Conservation (phyloP, 1,140 invertebrate species). For the Stegodyphus mimosarum region DNA sequence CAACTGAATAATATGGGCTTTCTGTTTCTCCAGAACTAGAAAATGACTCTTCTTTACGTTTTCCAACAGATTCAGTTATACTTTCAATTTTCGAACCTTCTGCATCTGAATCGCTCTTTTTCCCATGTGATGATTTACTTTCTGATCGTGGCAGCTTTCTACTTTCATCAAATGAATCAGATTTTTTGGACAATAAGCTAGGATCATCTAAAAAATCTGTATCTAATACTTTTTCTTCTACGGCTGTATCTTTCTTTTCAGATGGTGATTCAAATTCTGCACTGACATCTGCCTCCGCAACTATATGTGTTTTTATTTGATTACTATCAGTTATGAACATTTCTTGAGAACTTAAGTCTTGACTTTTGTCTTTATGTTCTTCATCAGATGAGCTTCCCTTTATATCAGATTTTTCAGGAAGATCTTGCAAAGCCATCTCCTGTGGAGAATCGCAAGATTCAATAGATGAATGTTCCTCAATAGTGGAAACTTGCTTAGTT, state of each 20-base stretch:
- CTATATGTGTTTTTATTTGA: neutral
- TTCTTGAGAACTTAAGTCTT: neutral
- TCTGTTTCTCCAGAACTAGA: slow-evolving; percentile 83
- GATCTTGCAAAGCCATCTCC: slow-evolving; percentile 33
- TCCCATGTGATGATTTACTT: slow-evolving; percentile 52
- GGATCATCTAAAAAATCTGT: neutral
- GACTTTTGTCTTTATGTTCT: neutral
- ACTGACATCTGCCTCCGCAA: neutral
- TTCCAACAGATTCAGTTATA: slow-evolving; percentile 5
- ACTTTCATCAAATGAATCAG: slow-evolving; percentile 12
- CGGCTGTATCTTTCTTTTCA: neutral
- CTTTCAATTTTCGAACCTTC: slow-evolving; percentile 51
- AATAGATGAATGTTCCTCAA: slow-evolving; percentile 58
- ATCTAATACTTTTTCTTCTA: neutral
- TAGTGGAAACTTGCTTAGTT: slow-evolving; percentile 55
- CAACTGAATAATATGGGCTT: slow-evolving; percentile 89
- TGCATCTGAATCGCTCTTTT: slow-evolving; percentile 52
- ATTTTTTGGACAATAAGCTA: neutral
- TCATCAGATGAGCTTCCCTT: neutral
- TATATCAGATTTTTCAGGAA: neutral
- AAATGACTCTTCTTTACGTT: slow-evolving; percentile 73
- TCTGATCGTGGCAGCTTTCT: slow-evolving; percentile 38
- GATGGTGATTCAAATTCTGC: neutral
- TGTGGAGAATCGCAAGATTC: slow-evolving; percentile 57
- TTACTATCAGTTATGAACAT: neutral